Conservation (phyloP, 2,113 vertebrate genomes). For the Chlorocebus sabaeus region DNA sequence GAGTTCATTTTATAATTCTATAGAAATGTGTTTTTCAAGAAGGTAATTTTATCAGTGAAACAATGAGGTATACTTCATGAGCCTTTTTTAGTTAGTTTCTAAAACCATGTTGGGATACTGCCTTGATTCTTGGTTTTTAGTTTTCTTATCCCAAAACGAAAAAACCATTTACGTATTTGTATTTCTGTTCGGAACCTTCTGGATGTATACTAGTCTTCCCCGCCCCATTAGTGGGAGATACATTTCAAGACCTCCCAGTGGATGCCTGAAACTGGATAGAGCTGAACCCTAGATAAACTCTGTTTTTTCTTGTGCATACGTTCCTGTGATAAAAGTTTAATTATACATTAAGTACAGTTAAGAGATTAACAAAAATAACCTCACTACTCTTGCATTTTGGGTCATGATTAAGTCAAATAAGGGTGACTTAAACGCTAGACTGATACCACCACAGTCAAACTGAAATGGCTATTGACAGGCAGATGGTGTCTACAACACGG, state of each 20-base stretch:
- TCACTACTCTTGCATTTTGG: background rate
- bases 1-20: background rate
- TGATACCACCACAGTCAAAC: background rate
- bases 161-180: background rate
- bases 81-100: background rate
- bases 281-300: background rate
- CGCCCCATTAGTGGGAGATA: background rate
- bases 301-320: background rate
- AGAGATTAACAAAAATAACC: background rate
- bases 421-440: background rate
- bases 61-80: background rate
- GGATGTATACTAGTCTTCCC: background rate
- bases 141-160: background rate
- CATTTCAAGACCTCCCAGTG: background rate
- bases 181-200: background rate
- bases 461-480: background rate
- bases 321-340: background rate
- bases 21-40: background rate
- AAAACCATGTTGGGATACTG: background rate
- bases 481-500: background rate
- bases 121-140: background rate
- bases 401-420: background rate
- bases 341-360: background rate
- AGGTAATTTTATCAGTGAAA: background rate
- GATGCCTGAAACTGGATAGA: background rate